Conservation (phyloP, 2,888 invertebrate species). For the Nomada goodeniana region DNA sequence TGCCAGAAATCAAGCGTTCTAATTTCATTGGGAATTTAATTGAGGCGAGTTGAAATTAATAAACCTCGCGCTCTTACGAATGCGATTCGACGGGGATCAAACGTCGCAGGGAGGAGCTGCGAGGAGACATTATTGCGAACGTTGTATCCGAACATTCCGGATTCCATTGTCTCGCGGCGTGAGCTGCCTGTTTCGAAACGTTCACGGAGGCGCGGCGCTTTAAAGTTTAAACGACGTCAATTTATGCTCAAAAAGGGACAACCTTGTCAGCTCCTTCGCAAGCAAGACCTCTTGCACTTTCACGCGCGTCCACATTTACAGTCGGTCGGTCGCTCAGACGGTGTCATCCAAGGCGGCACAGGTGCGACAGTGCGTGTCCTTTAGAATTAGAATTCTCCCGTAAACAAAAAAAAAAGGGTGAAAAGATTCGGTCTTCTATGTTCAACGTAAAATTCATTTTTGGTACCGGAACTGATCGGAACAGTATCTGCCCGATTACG, state of each 20-base stretch:
- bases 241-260: slow-evolving; percentile 5
- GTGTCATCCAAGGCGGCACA: no score
- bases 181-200: not conserved
- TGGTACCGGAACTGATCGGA: no score
- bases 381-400: no score
- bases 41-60: not conserved
- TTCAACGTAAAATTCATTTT: not conserved
- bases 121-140: no score
- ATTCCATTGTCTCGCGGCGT: not conserved
- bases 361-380: no score
- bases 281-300: slow-evolving; percentile 23
- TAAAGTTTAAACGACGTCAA: slow-evolving; percentile 21
- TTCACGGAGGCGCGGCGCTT: not conserved
- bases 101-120: no score
- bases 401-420: no score
- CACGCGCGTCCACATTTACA: not conserved
- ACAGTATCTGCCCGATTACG: no score
- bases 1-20: not conserved
- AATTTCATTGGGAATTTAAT: not conserved
- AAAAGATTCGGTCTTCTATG: not conserved
- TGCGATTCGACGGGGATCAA: no score
- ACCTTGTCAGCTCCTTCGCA: not conserved
- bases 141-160: not conserved
- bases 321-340: no score
- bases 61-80: not conserved